phyloP scores from a whole-genome alignment of 2,797 vertebrate genomes.

The Mormyrus hasselquistii region DNA sequence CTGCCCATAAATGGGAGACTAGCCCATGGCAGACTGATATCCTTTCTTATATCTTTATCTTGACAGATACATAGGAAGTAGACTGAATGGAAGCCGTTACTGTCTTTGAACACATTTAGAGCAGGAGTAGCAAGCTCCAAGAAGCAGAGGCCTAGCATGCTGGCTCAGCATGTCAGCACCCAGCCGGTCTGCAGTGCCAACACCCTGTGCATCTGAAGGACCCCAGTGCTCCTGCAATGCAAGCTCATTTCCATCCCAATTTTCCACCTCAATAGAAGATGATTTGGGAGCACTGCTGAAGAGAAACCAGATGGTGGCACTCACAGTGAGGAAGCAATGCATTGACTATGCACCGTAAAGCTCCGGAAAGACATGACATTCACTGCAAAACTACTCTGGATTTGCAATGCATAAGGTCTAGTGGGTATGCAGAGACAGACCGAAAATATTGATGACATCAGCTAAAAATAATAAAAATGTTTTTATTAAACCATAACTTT shows the following conservation, averaged over 20 bases:
- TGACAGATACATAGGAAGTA: background rate
- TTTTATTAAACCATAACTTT: conserved; percentile 13
- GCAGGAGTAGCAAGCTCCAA: background rate
- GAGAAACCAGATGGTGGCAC: background rate
- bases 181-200: background rate
- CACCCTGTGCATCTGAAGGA: background rate
- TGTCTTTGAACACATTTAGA: background rate
- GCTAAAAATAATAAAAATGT: background rate
- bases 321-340: background rate
- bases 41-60: background rate
- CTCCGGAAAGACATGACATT: background rate
- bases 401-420: background rate
- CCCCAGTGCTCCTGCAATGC: background rate
- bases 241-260: background rate
- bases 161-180: background rate
- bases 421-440: background rate
- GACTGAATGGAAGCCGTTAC: background rate
- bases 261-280: background rate
- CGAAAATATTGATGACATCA: background rate
- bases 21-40: background rate
- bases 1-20: background rate
- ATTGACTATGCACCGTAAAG: background rate
- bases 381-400: background rate
- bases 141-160: background rate
- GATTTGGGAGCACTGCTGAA: background rate